phyloP scores from a whole-genome alignment of 1,140 invertebrate species.

The Varroa destructor region DNA sequence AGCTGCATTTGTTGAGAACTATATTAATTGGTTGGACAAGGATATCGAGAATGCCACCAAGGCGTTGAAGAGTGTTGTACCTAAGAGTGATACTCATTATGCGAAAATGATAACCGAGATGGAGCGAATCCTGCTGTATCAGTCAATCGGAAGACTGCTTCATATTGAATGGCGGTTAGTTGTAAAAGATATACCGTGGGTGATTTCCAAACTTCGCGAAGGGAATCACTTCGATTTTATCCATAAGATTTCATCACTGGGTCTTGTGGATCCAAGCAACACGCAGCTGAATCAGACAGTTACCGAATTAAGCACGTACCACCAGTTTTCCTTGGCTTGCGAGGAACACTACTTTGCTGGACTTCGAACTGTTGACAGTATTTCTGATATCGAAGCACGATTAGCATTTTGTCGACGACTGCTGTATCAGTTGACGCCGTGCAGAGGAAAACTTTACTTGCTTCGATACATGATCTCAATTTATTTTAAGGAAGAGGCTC shows the following conservation, averaged over 20 bases:
- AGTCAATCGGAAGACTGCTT: slow-evolving; percentile 2
- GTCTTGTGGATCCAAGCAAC: neutral
- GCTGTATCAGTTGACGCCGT: neutral
- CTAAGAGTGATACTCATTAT: neutral
- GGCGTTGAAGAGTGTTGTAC: slow-evolving; percentile 15
- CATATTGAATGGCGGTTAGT: neutral
- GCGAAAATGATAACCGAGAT: slow-evolving; percentile 1
- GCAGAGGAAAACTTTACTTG: slow-evolving; percentile 12
- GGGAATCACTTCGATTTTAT: slow-evolving; percentile 10
- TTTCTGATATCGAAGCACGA: neutral
- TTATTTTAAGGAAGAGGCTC: neutral
- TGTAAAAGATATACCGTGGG: slow-evolving; percentile 1
- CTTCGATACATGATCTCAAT: slow-evolving; percentile 14
- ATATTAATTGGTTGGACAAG: slow-evolving; percentile 13
- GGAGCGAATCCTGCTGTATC: slow-evolving; percentile 11
- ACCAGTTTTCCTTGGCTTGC: neutral
- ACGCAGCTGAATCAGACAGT: neutral
- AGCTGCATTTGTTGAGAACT: neutral
- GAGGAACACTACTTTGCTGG: slow-evolving; percentile 9
- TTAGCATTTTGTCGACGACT: slow-evolving; percentile 8
- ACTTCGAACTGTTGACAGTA: slow-evolving; percentile 3
- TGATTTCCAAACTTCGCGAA: neutral
- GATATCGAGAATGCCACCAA: slow-evolving; percentile 3
- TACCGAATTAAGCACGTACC: slow-evolving; percentile 3
- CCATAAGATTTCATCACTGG: slow-evolving; percentile 1